Evolutionary conservation across 2,113 vertebrate species (phyloP).

Genomic region (Syngnathoides biaculeatus): DNA sequence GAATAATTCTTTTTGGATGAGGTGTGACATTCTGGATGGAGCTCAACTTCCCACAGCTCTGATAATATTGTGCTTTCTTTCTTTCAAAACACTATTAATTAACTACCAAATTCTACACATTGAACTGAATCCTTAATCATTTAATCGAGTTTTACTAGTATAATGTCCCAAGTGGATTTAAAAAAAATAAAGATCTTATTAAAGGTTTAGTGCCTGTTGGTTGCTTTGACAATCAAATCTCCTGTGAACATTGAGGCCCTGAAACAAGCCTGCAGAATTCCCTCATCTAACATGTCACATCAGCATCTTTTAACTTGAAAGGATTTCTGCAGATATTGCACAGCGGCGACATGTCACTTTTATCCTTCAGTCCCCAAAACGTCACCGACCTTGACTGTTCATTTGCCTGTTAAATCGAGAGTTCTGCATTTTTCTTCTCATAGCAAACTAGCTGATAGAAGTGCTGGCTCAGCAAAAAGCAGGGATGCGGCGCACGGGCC

Average conservation of each 20-base stretch:
- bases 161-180: background rate
- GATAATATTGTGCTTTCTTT: too few relatives aligned
- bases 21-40: background rate
- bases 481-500: slow-evolving; percentile 3
- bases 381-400: slow-evolving; percentile 10
- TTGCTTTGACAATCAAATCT: background rate
- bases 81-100: background rate
- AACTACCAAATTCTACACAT: background rate
- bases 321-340: background rate
- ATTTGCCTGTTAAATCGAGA: slow-evolving; percentile 6
- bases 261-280: background rate
- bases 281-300: background rate
- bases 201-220: background rate
- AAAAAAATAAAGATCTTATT: background rate
- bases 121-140: background rate
- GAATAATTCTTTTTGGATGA: too few relatives aligned
- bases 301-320: background rate
- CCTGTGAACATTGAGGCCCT: background rate
- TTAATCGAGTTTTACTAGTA: background rate
- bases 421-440: slow-evolving; percentile 1
- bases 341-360: background rate
- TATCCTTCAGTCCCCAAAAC: background rate
- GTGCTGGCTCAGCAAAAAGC: slow-evolving; percentile 5
- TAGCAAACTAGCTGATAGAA: background rate
- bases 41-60: background rate